Percentiles rank a stretch among this genome's conserved stretches.
Conservation (phyloP, 1,140 invertebrate species). For the Heliconius congener region DNA sequence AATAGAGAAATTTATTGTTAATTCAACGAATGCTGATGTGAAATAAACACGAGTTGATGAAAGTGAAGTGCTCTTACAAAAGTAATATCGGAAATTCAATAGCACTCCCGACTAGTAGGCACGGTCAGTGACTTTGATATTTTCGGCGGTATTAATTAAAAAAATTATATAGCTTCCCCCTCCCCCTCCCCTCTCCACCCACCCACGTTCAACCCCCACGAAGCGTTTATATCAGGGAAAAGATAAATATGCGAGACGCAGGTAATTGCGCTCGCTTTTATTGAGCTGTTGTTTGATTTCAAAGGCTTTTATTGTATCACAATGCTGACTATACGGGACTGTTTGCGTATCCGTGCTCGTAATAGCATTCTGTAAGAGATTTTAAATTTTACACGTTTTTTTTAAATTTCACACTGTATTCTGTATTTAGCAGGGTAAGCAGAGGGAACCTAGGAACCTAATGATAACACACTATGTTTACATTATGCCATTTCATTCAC, state of each 20-base stretch:
- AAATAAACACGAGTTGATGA: slow-evolving; percentile 6
- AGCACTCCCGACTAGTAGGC: slow-evolving; percentile 68
- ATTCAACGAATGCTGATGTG: neutral
- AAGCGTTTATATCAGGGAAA: slow-evolving; percentile 74
- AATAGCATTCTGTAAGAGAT: slow-evolving; percentile 20
- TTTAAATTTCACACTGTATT: neutral
- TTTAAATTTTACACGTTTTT: neutral
- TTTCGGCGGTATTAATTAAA: slow-evolving; percentile 78
- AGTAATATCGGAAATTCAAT: slow-evolving; percentile 66
- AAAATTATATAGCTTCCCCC: slow-evolving; percentile 74
- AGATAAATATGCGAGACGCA: slow-evolving; percentile 76
- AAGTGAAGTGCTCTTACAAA: slow-evolving; percentile 51
- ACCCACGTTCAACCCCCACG: slow-evolving; percentile 66
- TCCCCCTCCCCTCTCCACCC: slow-evolving; percentile 44
- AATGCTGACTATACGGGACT: slow-evolving; percentile 34
- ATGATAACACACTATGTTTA: no score
- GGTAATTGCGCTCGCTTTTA: slow-evolving; percentile 74
- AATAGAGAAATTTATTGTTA: neutral
- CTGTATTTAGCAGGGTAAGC: no score
- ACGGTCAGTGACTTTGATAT: slow-evolving; percentile 75
- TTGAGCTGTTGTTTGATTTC: slow-evolving; percentile 76
- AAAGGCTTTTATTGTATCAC: slow-evolving; percentile 62
- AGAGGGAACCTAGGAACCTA: no score
- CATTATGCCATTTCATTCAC: no score
- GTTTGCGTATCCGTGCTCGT: slow-evolving; percentile 27